Evolutionary conservation across 2,888 invertebrate genomes (phyloP), one percentile per base, ranked within the genome.

Genomic region (Acutogordius australiensis): DNA sequence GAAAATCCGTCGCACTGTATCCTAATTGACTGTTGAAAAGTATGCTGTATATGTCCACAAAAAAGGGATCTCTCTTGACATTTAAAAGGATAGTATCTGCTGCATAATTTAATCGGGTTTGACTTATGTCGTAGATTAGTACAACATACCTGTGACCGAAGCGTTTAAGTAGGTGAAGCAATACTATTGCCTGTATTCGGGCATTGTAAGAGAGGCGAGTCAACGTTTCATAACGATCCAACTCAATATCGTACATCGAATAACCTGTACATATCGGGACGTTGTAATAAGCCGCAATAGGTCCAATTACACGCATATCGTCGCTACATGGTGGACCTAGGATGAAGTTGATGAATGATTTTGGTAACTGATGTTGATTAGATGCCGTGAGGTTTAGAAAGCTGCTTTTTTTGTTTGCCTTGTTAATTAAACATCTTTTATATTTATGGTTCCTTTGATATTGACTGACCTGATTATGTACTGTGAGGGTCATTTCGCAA

Each of bases 301-400:
- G 61, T 2, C 64, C 64, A n/a, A 65, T 64, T 2, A 63, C 63
- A 59, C 64, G 63, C 13, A 65, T 60, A 62, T 65, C 65, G 30
- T 64, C 63, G 57, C 64, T 64, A 30, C 65, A 65, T n/a, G 65
- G 64, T 13, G 65, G 65, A 28, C 65, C 65, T 8, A 65, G 57
- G 37, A 63, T 63, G 8, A 63, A 51, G 44, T n/a, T n/a, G n/a
- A n/a, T n/a, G n/a, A n/a, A n/a, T n/a, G n/a, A n/a, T n/a, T n/a
- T n/a, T n/a, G n/a, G n/a, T n/a, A n/a, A n/a, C n/a, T n/a, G n/a
- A n/a, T n/a, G n/a, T n/a, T n/a, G n/a, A n/a, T n/a, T n/a, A n/a
- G n/a, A n/a, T n/a, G n/a, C n/a, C n/a, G n/a, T n/a, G n/a, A n/a
- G n/a, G n/a, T n/a, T n/a, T n/a, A n/a, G n/a, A n/a, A n/a, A n/a